A percentile compares a stretch with the other conserved stretches of the same genome.
Conservation (phyloP, 2,797 vertebrate species). For the Tauraco hartlaubi region DNA sequence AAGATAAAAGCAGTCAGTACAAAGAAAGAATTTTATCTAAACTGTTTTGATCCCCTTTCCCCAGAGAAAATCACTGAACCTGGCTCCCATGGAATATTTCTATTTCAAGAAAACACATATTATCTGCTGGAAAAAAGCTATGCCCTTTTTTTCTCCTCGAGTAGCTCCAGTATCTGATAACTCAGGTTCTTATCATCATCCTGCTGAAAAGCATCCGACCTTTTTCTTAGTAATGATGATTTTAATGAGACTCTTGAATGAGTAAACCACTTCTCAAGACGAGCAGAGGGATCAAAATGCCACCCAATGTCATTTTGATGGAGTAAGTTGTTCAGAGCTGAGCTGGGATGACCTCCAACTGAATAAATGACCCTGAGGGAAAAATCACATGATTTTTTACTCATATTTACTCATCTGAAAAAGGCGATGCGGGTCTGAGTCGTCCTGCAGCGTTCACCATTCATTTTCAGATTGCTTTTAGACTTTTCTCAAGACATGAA, state of each 20-base stretch:
- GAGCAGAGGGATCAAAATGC: neutral
- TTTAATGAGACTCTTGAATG: neutral
- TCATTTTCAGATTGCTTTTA: neutral
- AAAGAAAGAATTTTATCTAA: neutral
- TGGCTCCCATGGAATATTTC: neutral
- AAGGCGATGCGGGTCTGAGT: neutral
- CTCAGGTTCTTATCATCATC: neutral
- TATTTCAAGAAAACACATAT: neutral
- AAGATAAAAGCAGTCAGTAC: neutral
- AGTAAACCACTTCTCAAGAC: neutral
- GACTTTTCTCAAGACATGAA: neutral
- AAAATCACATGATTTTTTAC: neutral
- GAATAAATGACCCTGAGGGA: neutral
- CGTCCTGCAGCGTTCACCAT: too few relatives aligned
- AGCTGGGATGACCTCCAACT: neutral
- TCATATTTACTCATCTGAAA: neutral
- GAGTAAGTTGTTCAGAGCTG: neutral
- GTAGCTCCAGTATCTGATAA: neutral
- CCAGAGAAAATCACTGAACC: neutral
- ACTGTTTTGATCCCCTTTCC: neutral
- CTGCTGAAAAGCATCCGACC: neutral
- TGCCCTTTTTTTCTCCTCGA: rapidly evolving
- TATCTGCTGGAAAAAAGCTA: neutral
- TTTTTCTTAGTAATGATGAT: neutral
- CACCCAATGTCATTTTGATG: neutral